Conservation (phyloP, 1,140 invertebrate genomes). For the Limonius californicus region DNA sequence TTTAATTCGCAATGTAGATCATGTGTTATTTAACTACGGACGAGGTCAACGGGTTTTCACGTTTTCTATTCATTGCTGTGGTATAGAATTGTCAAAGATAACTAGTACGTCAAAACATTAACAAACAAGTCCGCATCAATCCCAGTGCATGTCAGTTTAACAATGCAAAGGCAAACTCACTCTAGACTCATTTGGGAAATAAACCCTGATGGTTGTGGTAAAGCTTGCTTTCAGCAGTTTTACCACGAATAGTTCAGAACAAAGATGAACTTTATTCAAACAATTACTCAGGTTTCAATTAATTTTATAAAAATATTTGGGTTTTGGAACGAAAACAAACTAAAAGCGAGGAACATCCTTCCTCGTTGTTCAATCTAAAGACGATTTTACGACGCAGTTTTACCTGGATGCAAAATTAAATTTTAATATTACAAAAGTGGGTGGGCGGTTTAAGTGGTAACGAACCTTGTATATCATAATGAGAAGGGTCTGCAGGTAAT, state of each 20-base stretch:
- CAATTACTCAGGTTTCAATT: no score
- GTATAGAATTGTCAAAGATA: no score
- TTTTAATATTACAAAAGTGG: not conserved
- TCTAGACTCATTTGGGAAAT: not conserved
- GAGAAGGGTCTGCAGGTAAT: constrained; percentile 7
- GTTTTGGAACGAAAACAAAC: no score
- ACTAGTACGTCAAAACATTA: no score
- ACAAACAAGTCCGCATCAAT: not conserved
- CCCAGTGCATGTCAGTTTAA: not conserved
- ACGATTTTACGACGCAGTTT: constrained; percentile 1
- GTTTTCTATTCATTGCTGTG: no score
- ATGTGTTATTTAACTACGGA: no score
- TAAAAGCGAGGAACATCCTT: not conserved
- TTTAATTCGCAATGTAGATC: no score
- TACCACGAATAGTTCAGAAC: no score
- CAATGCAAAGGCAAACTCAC: not conserved
- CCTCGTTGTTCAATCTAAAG: constrained; percentile 1
- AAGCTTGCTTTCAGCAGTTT: not conserved
- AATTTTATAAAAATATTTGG: no score
- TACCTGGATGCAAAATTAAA: constrained; percentile 2
- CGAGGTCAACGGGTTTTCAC: no score
- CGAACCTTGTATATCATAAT: not conserved
- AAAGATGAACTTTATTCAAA: no score
- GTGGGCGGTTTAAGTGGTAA: not conserved
- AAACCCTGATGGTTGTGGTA: not conserved